Percentiles rank a stretch among this genome's conserved stretches.
These are phyloP conservation scores for Papilio polytes DNA, from an alignment of 1,140 invertebrate species.

Conservation along the genomic window DNA sequence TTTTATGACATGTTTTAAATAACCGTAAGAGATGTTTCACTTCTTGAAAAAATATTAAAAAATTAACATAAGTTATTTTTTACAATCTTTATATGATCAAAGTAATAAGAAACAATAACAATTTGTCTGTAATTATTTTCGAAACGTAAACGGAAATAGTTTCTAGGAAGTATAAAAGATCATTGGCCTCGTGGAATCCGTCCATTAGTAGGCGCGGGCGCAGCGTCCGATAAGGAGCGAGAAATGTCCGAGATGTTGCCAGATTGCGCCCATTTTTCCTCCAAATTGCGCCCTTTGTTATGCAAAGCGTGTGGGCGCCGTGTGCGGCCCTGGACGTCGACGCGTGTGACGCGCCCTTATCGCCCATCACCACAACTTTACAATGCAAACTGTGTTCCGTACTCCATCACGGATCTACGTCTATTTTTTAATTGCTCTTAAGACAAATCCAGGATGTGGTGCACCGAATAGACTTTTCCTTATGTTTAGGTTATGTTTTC, in stretches of 20 bases:
- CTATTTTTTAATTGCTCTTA: slow-evolving; percentile 67
- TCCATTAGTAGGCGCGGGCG: slow-evolving; percentile 60
- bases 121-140: slow-evolving; percentile 15
- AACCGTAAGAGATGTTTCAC: no score
- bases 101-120: background rate
- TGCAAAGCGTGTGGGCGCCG: slow-evolving; percentile 78
- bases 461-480: background rate
- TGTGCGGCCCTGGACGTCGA: slow-evolving; percentile 73
- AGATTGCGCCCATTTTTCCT: slow-evolving; percentile 79
- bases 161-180: slow-evolving; percentile 32
- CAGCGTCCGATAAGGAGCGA: slow-evolving; percentile 54
- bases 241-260: slow-evolving; percentile 58
- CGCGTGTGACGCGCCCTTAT: slow-evolving; percentile 70
- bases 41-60: no score
- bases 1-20: no score
- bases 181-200: slow-evolving; percentile 15
- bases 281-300: slow-evolving; percentile 82
- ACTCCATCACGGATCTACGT: slow-evolving; percentile 68
- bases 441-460: background rate
- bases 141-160: slow-evolving; percentile 4
- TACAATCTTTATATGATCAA: background rate
- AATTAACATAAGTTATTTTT: background rate
- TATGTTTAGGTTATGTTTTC: background rate
- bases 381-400: slow-evolving; percentile 71
- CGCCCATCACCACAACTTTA: slow-evolving; percentile 61